Conservation (phyloP, 1,140 invertebrate species). For the Copidosoma floridanum region DNA sequence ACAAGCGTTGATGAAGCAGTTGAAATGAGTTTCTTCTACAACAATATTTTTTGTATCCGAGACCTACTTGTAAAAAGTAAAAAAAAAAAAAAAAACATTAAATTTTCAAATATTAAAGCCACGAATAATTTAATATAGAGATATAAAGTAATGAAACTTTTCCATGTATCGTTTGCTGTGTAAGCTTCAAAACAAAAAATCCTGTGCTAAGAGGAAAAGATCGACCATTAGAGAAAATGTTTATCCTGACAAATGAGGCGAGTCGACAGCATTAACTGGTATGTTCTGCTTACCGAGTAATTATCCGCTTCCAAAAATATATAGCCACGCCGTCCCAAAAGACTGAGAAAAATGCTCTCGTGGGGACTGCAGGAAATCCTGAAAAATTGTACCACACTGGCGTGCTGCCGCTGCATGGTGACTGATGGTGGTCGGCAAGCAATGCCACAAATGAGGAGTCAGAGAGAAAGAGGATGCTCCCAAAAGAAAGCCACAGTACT, state of each 20-base stretch:
- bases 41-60: too few species aligned
- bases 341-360: not conserved
- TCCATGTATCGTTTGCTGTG: too few species aligned
- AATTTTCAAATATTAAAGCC: too few species aligned
- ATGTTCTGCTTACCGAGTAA: not conserved
- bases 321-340: not conserved
- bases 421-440: slow-evolving; percentile 4
- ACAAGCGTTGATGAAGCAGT: too few species aligned
- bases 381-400: slow-evolving; percentile 7
- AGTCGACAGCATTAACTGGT: not conserved
- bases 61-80: too few species aligned
- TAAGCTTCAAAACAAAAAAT: too few species aligned
- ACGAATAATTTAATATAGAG: too few species aligned
- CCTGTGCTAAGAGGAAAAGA: too few species aligned
- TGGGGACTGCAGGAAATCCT: not conserved
- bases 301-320: slow-evolving; percentile 19
- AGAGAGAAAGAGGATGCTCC: not conserved
- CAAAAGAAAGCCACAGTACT: not conserved
- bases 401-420: not conserved
- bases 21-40: too few species aligned
- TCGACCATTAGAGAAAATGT: too few species aligned
- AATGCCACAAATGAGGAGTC: not conserved
- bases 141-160: too few species aligned
- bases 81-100: too few species aligned
- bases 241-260: slow-evolving; percentile 18